phyloP scores from a whole-genome alignment of 2,888 invertebrate genomes.

The Hoplodrina ambigua region DNA sequence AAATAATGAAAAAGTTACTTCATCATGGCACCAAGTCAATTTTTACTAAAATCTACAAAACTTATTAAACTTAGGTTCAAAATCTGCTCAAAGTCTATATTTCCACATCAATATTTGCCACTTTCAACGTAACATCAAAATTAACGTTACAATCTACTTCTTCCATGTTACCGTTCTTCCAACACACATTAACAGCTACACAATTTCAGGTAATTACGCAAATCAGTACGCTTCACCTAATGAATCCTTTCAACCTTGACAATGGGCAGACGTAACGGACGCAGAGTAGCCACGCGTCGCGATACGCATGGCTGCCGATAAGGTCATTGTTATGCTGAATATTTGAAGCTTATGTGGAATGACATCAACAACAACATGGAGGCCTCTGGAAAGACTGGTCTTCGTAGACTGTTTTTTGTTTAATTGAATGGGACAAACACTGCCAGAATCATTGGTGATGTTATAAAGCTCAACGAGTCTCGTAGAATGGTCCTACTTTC shows the following conservation, averaged over 20 bases:
- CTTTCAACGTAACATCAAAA: not conserved
- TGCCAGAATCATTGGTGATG: no score
- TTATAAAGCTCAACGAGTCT: no score
- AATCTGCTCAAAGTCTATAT: no score
- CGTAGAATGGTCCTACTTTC: no score
- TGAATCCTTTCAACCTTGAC: slow-evolving; percentile 70
- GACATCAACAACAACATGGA: slow-evolving; percentile 31
- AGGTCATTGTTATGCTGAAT: slow-evolving; percentile 60
- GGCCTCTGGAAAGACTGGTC: not conserved
- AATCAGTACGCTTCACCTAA: slow-evolving; percentile 53
- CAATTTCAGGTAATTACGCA: slow-evolving; percentile 47
- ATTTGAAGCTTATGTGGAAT: slow-evolving; percentile 28
- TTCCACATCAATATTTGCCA: not conserved
- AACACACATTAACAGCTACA: slow-evolving; percentile 43
- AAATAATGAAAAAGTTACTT: no score
- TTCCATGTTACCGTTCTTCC: slow-evolving; percentile 33
- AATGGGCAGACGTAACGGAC: slow-evolving; percentile 66
- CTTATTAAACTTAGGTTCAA: no score
- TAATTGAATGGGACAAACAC: not conserved
- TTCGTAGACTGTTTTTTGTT: not conserved
- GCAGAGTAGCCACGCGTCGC: slow-evolving; percentile 63
- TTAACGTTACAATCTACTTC: slow-evolving; percentile 32
- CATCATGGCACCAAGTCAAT: no score
- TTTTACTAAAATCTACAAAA: no score
- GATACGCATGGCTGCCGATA: slow-evolving; percentile 62